Evolutionary conservation across 2,113 vertebrate genomes (phyloP), one percentile per base, ranked within the genome.

Genomic region (Opisthocomus hoazin): DNA sequence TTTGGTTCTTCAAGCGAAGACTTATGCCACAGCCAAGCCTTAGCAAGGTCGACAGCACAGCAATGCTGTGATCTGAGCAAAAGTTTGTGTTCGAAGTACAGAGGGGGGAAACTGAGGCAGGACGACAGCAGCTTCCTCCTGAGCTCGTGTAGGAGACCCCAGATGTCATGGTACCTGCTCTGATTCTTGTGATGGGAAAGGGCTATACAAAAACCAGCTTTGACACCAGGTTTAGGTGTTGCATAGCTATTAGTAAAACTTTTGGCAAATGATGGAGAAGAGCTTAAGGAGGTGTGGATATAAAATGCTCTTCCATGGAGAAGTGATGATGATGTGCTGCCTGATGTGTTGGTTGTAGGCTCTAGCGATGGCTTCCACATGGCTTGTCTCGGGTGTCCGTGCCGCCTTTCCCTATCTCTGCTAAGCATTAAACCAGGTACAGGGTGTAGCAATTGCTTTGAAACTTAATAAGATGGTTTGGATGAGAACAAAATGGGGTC

Each of bases 281-380:
- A 7, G 41, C 51, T 68, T 53, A 7, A 70, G 23, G 61, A 29
- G 16, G 12, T 34, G 21, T 78, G 73, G 58, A 0, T 85, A 3
- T 21, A 21, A 85, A 93, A 29, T 23, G 16, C 7, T 56, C 1
- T 27, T 69, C 39, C 9, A 0, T 10, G 29, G 63, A 32, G 41
- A 6, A 36, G 20, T 10, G 14, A 46, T 3, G 24, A 34, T 0
- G 6, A 34, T 53, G 70, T 57, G 53, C 53, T 68, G 51, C 51
- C 13, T 37, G 45, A 0, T 10, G n/a, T 23, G 26, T 36, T 1
- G 3, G 41, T 3, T 34, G 16, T 12, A 12, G 71, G 21, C 13
- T 19, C 43, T 60, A 53, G 54, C 0, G 0, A 3, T 46, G 57
- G 29, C 71, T 83, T 60, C 51, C 15, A 5, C 6, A 0, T 1